Base-by-base conservation (phyloP, 2,113 vertebrate genomes). In the Pedetes capensis region DNA sequence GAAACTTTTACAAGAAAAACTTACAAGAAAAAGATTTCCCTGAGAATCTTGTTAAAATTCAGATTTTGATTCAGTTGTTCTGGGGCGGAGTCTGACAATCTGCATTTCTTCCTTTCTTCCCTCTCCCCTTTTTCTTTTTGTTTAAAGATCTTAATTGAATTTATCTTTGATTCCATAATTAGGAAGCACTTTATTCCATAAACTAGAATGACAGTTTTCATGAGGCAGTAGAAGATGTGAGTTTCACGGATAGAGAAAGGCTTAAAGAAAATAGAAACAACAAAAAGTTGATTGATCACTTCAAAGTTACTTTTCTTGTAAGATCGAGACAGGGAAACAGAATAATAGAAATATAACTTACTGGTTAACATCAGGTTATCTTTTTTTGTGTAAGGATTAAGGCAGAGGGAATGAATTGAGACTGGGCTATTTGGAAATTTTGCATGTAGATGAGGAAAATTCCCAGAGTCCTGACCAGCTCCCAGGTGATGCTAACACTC, bases 11-110 rank as follows among this genome's bases (percentile, higher is more conserved):
- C n/a, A 66, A 39, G 11, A 25, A 20, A 29, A 8, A 1, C 17
- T n/a, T n/a, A n/a, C n/a, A n/a, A n/a, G n/a, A n/a, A n/a, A n/a
- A 57, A 2, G 0, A 27, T 34, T 23, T 16, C 20, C 34, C 7
- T 20, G 39, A 51, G 14, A 37, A 20, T 7, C 42, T 57, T 87
- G 25, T 29, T 39, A 13, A 61, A 87, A 83, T 42, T 20, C 47
- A 72, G 80, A 76, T 51, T 59, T 57, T 51, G 53, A 76, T 32
- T 83, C 32, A 22, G 87, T 53, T 13, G 22, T 47, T 66, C 47
- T 79, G 76, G 63, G 0, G 20, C 39, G 51, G 51, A 63, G 34
- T 32, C 27, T 25, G 78, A 64, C 63, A 47, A 42, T 25, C 5
- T 6, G 0, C 16, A 8, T 39, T 63, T 89, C 22, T 39, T 16